A percentile compares a stretch with the other conserved stretches of the same genome.
phyloP scores from a whole-genome alignment of 2,797 vertebrate genomes.

The Hirundo rustica region DNA sequence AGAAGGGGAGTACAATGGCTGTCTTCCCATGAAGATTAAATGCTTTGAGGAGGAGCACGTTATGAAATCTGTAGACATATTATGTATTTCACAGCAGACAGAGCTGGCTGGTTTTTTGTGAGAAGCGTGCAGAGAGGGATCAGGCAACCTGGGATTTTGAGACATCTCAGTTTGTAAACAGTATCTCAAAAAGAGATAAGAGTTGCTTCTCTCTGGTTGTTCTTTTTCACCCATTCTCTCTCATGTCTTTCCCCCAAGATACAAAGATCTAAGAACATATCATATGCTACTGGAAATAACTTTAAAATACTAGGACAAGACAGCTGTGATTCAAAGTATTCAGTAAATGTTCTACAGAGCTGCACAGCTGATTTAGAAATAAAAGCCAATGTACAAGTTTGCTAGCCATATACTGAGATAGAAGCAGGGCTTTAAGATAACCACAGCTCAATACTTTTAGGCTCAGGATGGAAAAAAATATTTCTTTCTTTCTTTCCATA shows the following conservation, averaged over 20 bases:
- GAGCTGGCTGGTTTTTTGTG: neutral
- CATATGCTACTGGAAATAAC: neutral
- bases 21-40: neutral
- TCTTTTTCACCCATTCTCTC: neutral
- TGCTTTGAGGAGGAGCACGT: neutral
- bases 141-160: neutral
- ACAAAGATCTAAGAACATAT: neutral
- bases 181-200: neutral
- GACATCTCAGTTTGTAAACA: neutral
- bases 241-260: neutral
- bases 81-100: neutral
- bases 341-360: neutral
- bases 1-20: neutral
- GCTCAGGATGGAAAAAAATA: neutral
- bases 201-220: neutral
- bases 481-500: neutral
- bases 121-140: fast-evolving
- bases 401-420: neutral
- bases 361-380: neutral
- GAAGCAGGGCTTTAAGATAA: neutral
- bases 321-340: neutral
- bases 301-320: neutral
- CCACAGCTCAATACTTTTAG: neutral
- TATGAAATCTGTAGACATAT: neutral
- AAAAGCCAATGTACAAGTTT: neutral